Evolutionary conservation across 2,797 vertebrate genomes (phyloP).

Genomic region (Ceryle rudis): DNA sequence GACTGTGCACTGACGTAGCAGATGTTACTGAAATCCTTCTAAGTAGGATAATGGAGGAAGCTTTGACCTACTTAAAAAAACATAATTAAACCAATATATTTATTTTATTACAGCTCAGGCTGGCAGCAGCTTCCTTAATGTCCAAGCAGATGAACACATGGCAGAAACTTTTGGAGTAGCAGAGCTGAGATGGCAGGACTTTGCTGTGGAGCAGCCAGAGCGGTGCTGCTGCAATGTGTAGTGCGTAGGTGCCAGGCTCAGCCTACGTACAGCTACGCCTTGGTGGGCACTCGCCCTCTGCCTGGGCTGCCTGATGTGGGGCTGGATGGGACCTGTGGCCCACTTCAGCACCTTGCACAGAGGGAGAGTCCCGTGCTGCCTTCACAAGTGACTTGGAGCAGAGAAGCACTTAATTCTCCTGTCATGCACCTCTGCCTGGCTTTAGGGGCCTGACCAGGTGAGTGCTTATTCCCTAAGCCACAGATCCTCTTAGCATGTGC

Average conservation of each 20-base stretch:
- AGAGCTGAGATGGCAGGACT: background rate
- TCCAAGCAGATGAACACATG: fast-evolving
- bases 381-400: background rate
- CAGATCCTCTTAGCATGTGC: background rate
- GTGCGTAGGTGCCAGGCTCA: fast-evolving
- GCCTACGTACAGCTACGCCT: fast-evolving
- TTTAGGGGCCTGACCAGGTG: too few relatives aligned
- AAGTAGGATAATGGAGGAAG: background rate
- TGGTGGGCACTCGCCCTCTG: fast-evolving
- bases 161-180: background rate
- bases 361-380: too few relatives aligned
- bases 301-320: background rate
- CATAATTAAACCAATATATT: background rate
- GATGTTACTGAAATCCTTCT: background rate
- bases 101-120: background rate
- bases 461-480: background rate
- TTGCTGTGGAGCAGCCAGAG: background rate
- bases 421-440: fast-evolving
- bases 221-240: fast-evolving
- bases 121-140: background rate
- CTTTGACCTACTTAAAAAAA: background rate
- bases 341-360: background rate
- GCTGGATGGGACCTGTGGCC: background rate
- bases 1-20: background rate
- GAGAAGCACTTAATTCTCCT: background rate